Evolutionary conservation across 2,888 invertebrate species (phyloP).

Genomic region (Teleiodes luculella): DNA sequence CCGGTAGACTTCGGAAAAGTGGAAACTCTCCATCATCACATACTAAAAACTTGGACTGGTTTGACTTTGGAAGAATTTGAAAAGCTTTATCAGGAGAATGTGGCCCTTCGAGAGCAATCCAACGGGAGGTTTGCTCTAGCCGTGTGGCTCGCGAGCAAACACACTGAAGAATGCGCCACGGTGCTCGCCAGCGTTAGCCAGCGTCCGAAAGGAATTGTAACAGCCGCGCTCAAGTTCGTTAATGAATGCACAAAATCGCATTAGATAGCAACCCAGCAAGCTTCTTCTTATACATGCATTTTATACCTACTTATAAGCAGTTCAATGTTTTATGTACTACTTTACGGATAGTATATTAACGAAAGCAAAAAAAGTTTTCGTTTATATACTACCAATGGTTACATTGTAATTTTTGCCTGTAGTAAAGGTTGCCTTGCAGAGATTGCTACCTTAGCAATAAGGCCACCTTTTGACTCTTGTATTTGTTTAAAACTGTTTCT

Average conservation of each 20-base stretch:
- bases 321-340: no score
- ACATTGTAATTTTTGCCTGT: no score
- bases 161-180: neutral
- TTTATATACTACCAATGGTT: no score
- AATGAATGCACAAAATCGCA: neutral
- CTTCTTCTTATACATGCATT: no score
- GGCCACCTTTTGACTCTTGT: no score
- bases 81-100: neutral
- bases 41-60: neutral
- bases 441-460: no score
- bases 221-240: neutral
- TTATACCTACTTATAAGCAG: no score
- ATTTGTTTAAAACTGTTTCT: no score
- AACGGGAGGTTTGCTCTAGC: neutral
- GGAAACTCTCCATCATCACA: neutral
- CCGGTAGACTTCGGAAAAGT: neutral
- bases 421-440: no score
- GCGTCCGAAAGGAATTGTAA: neutral
- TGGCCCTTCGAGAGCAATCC: neutral
- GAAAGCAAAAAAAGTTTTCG: no score
- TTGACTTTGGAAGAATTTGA: neutral
- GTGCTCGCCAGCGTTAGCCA: neutral
- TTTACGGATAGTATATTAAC: no score
- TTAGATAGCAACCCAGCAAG: no score
- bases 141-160: neutral